A percentile compares a stretch with the other conserved stretches of the same genome.
These are phyloP conservation scores for Sarcophaga peregrina DNA, from an alignment of 1,140 invertebrate genomes.

Conservation along the genomic window DNA sequence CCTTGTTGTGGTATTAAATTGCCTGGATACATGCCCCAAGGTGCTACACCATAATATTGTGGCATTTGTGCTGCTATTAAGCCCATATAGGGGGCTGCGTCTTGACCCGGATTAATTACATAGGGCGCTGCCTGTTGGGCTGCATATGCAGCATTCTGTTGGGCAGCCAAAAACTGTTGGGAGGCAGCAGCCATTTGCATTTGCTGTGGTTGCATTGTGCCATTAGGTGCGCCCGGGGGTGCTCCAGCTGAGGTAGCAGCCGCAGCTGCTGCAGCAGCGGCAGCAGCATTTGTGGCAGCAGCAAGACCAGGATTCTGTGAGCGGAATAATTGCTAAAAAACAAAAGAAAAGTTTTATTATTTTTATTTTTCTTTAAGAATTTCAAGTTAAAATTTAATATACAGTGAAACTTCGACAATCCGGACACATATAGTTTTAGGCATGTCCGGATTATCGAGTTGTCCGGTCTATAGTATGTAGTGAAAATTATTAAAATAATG, in stretches of 20 bases:
- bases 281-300: slow-evolving; percentile 75
- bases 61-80: slow-evolving; percentile 78
- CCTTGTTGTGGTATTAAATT: slow-evolving; percentile 78
- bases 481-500: too few relatives aligned
- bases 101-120: slow-evolving; percentile 82
- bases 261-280: slow-evolving; percentile 76
- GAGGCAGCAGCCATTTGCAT: slow-evolving; percentile 74
- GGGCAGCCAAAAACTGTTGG: slow-evolving; percentile 66
- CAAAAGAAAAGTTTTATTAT: neutral
- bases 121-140: slow-evolving; percentile 82
- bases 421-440: too few relatives aligned
- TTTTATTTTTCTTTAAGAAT: too few relatives aligned
- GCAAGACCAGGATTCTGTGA: slow-evolving; percentile 77
- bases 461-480: too few relatives aligned
- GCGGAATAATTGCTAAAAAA: slow-evolving; percentile 84
- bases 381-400: too few relatives aligned
- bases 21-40: slow-evolving; percentile 85
- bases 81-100: slow-evolving; percentile 70
- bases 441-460: too few relatives aligned
- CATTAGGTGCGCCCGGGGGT: slow-evolving; percentile 73
- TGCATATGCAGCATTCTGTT: slow-evolving; percentile 67
- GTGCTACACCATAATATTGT: slow-evolving; percentile 83
- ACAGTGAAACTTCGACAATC: too few relatives aligned
- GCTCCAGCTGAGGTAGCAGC: slow-evolving; percentile 72
- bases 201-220: slow-evolving; percentile 72